A percentile compares a stretch with the other conserved stretches of the same genome.
Evolutionary conservation across 2,113 vertebrate species (phyloP).

Genomic region (Lates calcarifer): DNA sequence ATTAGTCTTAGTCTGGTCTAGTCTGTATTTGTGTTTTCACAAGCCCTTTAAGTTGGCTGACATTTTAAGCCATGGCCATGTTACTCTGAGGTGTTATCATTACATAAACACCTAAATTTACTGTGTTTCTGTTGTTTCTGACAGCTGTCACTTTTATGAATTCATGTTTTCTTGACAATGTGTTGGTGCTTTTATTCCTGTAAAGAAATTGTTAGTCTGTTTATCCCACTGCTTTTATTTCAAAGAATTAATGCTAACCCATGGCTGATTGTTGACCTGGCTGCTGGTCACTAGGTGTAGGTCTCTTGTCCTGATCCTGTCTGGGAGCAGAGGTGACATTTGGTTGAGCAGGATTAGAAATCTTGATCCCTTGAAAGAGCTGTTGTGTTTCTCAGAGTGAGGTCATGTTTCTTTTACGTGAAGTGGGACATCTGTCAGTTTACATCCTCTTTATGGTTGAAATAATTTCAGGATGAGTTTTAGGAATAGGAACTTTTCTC

Average conservation of each 20-base stretch:
- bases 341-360: slow-evolving; percentile 73
- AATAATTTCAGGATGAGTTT: neutral
- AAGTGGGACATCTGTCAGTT: slow-evolving; percentile 27
- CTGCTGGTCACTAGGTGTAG: slow-evolving; percentile 35
- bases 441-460: neutral
- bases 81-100: neutral
- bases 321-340: slow-evolving; percentile 61
- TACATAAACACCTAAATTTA: neutral
- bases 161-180: neutral
- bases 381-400: slow-evolving; percentile 51
- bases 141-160: neutral
- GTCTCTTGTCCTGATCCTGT: slow-evolving; percentile 53
- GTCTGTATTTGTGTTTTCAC: slow-evolving; percentile 4
- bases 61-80: neutral
- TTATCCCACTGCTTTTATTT: neutral
- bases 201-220: neutral
- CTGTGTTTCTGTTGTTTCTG: slow-evolving; percentile 18
- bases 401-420: slow-evolving; percentile 18
- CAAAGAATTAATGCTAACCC: neutral
- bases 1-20: neutral
- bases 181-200: neutral
- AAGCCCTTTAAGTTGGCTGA: neutral
- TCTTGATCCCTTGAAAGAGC: slow-evolving; percentile 63
- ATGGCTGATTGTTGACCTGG: slow-evolving; percentile 39
- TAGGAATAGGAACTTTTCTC: neutral